These are phyloP conservation scores for Babyrousa celebensis DNA, from an alignment of 2,797 vertebrate genomes.

Conservation along the genomic window DNA sequence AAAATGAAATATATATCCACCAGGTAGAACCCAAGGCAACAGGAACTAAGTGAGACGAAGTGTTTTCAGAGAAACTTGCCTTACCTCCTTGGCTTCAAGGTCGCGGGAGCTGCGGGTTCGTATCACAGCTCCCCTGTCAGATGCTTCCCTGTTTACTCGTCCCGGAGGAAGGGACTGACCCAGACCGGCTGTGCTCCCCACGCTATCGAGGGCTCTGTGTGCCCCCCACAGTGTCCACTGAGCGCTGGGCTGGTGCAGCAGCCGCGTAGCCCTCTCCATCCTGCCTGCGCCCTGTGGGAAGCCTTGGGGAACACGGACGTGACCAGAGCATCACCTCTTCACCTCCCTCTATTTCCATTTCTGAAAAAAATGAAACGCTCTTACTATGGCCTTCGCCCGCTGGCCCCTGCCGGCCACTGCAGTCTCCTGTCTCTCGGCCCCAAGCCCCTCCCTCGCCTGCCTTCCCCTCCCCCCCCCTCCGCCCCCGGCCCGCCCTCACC, in stretches of 20 bases:
- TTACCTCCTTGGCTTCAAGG: not conserved
- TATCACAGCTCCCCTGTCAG: not conserved
- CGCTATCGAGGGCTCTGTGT: not conserved
- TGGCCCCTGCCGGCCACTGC: not conserved
- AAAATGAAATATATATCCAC: not conserved
- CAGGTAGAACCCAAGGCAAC: not conserved
- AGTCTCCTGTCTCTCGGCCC: not conserved
- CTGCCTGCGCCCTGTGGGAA: not conserved
- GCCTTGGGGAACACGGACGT: accelerated
- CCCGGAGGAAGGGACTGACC: not conserved
- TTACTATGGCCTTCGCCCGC: accelerated
- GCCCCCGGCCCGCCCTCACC: accelerated
- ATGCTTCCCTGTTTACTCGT: not conserved
- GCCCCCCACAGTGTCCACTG: not conserved
- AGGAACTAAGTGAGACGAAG: not conserved
- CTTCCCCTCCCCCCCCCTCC: too few relatives aligned
- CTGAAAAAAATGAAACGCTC: accelerated
- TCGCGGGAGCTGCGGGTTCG: accelerated
- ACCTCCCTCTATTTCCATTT: too few relatives aligned
- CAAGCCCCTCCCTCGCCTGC: accelerated
- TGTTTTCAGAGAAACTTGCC: not conserved
- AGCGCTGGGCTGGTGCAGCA: not conserved
- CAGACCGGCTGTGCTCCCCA: not conserved
- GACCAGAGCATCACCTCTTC: accelerated
- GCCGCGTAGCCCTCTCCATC: not conserved